These are phyloP conservation scores for Eristalinus aeneus DNA, from an alignment of 2,888 invertebrate genomes.

Conservation along the genomic window DNA sequence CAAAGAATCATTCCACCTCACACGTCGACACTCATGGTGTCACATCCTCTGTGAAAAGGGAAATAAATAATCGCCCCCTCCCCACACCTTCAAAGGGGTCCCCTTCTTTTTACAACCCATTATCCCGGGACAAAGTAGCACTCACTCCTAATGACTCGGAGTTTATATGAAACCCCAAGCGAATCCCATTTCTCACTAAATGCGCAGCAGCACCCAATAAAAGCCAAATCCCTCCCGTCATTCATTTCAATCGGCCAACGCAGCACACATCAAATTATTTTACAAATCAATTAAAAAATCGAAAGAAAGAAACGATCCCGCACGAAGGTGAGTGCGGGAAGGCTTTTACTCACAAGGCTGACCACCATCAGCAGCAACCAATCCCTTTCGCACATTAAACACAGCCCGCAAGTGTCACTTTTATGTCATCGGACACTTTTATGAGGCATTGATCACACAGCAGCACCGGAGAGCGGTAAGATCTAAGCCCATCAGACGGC, in stretches of 20 bases:
- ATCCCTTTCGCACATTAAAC: slow-evolving; percentile 55
- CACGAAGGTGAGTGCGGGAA: background rate
- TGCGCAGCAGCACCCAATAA: slow-evolving; percentile 7
- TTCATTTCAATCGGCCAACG: background rate
- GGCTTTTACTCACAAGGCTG: slow-evolving; percentile 23
- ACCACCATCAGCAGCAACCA: slow-evolving; percentile 49
- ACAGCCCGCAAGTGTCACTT: slow-evolving; percentile 63
- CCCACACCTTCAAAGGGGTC: background rate
- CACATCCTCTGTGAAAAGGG: background rate
- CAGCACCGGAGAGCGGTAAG: slow-evolving; percentile 18
- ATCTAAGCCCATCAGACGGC: slow-evolving; percentile 9
- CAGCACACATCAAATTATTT: slow-evolving; percentile 3
- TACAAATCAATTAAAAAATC: slow-evolving; percentile 55
- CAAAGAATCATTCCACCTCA: background rate
- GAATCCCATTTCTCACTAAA: slow-evolving; percentile 19
- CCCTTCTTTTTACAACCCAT: slow-evolving; percentile 25
- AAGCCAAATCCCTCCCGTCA: background rate
- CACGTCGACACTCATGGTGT: background rate
- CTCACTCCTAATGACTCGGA: slow-evolving; percentile 23
- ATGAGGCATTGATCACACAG: slow-evolving; percentile 51
- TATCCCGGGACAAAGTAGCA: slow-evolving; percentile 47
- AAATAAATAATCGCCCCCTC: background rate
- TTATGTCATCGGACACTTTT: slow-evolving; percentile 67
- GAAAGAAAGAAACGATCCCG: background rate
- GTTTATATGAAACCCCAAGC: background rate